Base-by-base conservation (phyloP, 2,113 vertebrate genomes). In the Hyperopisus bebe region DNA sequence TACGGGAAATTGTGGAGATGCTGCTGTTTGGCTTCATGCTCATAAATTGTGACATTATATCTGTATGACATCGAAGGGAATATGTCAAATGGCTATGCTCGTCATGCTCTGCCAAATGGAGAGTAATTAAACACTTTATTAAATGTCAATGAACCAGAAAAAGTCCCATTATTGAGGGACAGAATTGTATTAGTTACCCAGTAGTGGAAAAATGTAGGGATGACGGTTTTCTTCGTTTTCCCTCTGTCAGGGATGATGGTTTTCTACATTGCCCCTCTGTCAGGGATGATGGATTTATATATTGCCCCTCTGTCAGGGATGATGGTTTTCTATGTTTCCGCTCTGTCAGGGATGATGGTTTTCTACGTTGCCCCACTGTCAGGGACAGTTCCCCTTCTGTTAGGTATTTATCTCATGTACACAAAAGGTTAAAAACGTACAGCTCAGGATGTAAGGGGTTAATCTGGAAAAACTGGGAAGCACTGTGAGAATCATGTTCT, bases 191-290 rank as follows among this genome's bases (percentile, higher is more conserved):
- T 89, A 88, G 91, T 1, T 19, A 89, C 82, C 85, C 47, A 66
- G 89, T 0, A 0, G 93, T 10, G 94, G 91, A 93, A 91, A 91
- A 94, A 89, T 94, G 93, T 93, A 94, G 92, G 93, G 58, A 62
- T 62, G 24, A 9, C 24, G 24, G 55, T 62, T 62, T 62, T 62
- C 6, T 62, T n/a, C 0, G 2, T n/a, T n/a, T 8, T 8, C 8
- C 7, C 7, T 24, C 55, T 58, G 55, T 58, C 6, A 58, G 21
- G 0, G 55, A 0, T 24, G 55, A 24, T 1, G 6, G 55, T 58
- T 53, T 53, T 53, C 0, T 53, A 53, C 17, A 0, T 53, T 53
- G 3, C 51, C 53, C 5, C 53, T 0, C 53, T 55, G 21, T 58
- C 55, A 58, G 53, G 4, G 53, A 58, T 21, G 53, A 55, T 0